Evolutionary conservation across 1,140 invertebrate species (phyloP), one percentile per base, ranked within the genome.

Genomic region (Drosophila sproati): DNA sequence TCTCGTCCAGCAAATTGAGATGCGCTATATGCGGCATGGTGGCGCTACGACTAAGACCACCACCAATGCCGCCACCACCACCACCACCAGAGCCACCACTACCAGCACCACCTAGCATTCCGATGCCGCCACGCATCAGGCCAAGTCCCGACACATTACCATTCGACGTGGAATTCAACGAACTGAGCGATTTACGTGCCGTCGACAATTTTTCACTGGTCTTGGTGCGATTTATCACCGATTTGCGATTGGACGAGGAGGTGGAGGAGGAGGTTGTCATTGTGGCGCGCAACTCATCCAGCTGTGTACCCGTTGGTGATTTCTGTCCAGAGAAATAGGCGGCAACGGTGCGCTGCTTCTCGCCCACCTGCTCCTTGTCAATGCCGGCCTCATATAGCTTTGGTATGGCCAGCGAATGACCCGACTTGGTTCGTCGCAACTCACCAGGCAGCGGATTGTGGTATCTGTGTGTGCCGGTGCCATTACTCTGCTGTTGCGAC

Each of bases 381-480:
- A 96, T 95, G 29, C 96, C 95, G 4, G 96, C 96, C 91, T 97
- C 96, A 91, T 94, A 97, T 71, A 97, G 95, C 72, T 95, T 96
- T 0, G 96, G 95, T 20, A 96, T 93, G 6, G 94, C 94, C 71
- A 96, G 91, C 3, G 95, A 93, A 69, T 96, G 95, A 77, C 95
- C 95, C 0, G 96, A 96, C 74, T 96, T 96, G 1, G 95, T 94
- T 77, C 96, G 95, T 2, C 94, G 93, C 12, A 95, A 93, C 5
- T 94, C 93, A 43, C 91, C 93, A 7, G 47, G 5, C 34, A 35
- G 10, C n/a, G 54, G 61, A 54, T 70, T 69, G 31, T 50, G 67
- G 3, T 43, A 43, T n/a, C 39, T n/a, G 41, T 54, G 32, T 20
- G 34, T 12, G 1, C 6, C 10, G 6, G 37, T 8, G 5, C 34